Evolutionary conservation across 2,113 vertebrate genomes (phyloP), one percentile per base, ranked within the genome.

Genomic region (Cnemophilus loriae): DNA sequence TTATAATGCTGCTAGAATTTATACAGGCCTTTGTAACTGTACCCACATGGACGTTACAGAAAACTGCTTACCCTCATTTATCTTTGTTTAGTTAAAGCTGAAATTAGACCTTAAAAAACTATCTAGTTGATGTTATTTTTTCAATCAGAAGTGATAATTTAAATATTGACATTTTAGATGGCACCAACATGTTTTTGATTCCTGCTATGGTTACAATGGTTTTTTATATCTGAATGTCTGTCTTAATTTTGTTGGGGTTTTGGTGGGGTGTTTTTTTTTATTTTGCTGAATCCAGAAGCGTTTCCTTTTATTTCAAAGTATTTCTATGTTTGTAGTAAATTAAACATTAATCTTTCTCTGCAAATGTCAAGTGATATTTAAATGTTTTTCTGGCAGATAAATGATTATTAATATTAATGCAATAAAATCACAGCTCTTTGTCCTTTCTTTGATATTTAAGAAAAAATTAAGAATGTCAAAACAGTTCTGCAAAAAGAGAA

Each of bases 351-450:
- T 98, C 97, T 97, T 92, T 93, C 93, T 96, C 88, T 96, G 74
- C 93, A 98, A 97, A 98, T 97, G 96, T 97, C 96, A 98, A 97
- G 87, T 95, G 91, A 96, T 97, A 96, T 96, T 98, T 97, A 98
- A 98, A 98, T 97, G 93, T 97, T 97, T 97, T 97, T 84, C 77
- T 95, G 93, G 86, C 95, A 98, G 85, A 98, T 97, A 98, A 97
- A 96, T 97, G 68, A 97, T 97, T 97, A 98, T 97, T 98, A 96
- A 96, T 96, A 97, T 97, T 97, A 97, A 97, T 97, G 96, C 78
- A 96, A 93, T 91, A 95, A 95, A 96, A 96, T 95, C 94, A 89
- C 84, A 96, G 90, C 87, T 91, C 96, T 89, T 97, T 97, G 96
- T 97, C 95, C 97, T 97, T 97, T 96, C 96, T 98, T 96, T 97